Conservation (phyloP, 2,113 vertebrate genomes). For the Lasiurus cinereus region DNA sequence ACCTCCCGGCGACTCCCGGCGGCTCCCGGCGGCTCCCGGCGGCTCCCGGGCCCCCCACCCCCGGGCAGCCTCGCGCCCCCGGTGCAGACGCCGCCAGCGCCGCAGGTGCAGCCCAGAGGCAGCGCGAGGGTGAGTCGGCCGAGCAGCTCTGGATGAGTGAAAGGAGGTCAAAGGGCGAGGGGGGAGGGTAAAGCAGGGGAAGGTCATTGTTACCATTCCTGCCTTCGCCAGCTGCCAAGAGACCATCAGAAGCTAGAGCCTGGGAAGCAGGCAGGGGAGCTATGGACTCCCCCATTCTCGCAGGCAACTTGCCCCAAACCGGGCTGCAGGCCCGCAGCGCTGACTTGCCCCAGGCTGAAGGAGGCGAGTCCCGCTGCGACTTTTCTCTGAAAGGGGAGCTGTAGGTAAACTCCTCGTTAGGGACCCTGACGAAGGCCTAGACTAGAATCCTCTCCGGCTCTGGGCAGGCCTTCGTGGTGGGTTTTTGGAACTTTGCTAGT, state of each 20-base stretch:
- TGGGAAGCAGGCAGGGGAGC: not conserved
- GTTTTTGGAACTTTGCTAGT: not conserved
- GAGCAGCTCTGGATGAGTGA: not conserved
- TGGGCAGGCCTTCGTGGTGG: not conserved
- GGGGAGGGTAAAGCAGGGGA: not conserved
- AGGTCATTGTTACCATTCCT: not conserved
- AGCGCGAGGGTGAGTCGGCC: constrained; percentile 65
- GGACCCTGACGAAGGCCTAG: not conserved
- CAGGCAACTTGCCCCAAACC: not conserved
- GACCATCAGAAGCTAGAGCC: not conserved
- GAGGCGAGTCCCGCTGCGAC: not conserved
- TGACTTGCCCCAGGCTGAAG: not conserved
- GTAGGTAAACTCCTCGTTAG: not conserved
- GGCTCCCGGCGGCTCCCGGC: not conserved
- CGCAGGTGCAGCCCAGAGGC: constrained; percentile 48
- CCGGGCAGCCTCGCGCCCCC: not conserved
- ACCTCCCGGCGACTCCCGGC: not conserved
- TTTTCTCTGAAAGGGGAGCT: not conserved
- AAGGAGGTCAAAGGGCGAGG: not conserved
- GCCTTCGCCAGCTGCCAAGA: not conserved
- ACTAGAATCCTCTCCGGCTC: not conserved
- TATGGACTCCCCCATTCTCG: not conserved
- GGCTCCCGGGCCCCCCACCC: not conserved
- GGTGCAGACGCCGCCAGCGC: not conserved
- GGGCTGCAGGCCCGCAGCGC: not conserved